These are phyloP conservation scores for Ephialtes manifestator DNA, from an alignment of 2,888 invertebrate species.

Conservation along the genomic window DNA sequence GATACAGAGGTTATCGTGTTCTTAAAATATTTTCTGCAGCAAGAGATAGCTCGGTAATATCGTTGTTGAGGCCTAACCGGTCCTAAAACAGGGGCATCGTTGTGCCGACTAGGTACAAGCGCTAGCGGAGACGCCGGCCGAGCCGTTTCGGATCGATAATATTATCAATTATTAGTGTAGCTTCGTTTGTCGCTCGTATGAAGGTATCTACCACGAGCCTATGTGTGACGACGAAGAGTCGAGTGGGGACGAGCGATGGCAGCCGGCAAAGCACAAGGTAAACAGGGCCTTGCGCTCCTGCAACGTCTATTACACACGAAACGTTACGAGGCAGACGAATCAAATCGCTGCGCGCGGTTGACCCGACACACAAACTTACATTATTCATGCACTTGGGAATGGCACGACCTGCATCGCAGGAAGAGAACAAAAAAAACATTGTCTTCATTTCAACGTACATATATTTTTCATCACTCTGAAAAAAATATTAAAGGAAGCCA, in stretches of 20 bases:
- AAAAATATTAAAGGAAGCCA: not conserved
- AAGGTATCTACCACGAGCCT: conserved; percentile 4
- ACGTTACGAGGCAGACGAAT: conserved; percentile 7
- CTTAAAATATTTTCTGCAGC: not conserved
- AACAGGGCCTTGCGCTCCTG: conserved; percentile 14
- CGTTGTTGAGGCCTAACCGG: conserved; percentile 7
- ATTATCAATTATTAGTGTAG: conserved; percentile 74
- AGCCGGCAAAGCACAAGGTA: not conserved
- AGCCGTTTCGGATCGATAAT: conserved; percentile 69
- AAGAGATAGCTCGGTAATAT: not conserved
- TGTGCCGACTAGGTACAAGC: conserved; percentile 30
- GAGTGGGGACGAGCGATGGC: conserved; percentile 4
- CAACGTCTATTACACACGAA: not conserved
- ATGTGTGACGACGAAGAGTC: conserved; percentile 1
- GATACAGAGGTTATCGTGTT: not conserved
- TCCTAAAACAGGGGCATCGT: conserved; percentile 44
- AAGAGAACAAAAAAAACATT: not conserved
- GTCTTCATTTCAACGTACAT: not conserved
- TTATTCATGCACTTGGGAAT: conserved; percentile 56
- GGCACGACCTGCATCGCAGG: conserved; percentile 28
- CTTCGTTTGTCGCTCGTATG: conserved; percentile 61
- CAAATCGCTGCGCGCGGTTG: conserved; percentile 24
- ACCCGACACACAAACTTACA: conserved; percentile 53
- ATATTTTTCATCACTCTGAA: not conserved
- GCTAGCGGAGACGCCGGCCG: conserved; percentile 47